A percentile compares a stretch with the other conserved stretches of the same genome.
Evolutionary conservation across 1,140 invertebrate genomes (phyloP).

Genomic region (Drosophila mayri): DNA sequence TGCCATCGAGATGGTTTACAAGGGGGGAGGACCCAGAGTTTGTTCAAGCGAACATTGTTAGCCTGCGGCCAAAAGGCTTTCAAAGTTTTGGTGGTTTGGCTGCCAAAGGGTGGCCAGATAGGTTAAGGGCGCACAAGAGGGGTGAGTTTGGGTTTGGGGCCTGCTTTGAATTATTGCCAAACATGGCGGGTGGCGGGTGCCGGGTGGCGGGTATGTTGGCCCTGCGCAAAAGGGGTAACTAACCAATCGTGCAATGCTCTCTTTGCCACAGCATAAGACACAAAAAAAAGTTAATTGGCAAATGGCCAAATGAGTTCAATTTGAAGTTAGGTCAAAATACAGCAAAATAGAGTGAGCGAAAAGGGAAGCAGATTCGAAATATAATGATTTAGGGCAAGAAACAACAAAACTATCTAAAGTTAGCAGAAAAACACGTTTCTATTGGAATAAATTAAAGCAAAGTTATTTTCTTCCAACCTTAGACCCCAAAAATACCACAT

Average conservation of each 20-base stretch:
- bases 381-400: not conserved
- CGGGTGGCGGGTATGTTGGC: not conserved
- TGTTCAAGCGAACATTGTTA: slow-evolving; percentile 60
- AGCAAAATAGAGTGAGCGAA: not conserved
- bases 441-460: too few species aligned
- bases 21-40: slow-evolving; percentile 19
- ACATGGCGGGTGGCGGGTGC: not conserved
- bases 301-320: slow-evolving; percentile 61
- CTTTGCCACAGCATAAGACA: slow-evolving; percentile 17
- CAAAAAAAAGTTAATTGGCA: slow-evolving; percentile 52
- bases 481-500: not conserved
- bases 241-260: slow-evolving; percentile 51
- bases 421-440: too few species aligned
- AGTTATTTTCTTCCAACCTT: not conserved
- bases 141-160: not conserved
- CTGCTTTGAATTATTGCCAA: slow-evolving; percentile 61
- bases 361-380: not conserved
- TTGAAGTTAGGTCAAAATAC: slow-evolving; percentile 37
- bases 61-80: slow-evolving; percentile 60
- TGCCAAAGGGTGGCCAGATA: slow-evolving; percentile 36
- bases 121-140: not conserved
- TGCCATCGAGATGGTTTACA: slow-evolving; percentile 16
- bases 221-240: slow-evolving; percentile 35
- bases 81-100: slow-evolving; percentile 60
- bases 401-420: not conserved